Base-by-base conservation (phyloP, 2,113 vertebrate species). In the Vicugna pacos region DNA sequence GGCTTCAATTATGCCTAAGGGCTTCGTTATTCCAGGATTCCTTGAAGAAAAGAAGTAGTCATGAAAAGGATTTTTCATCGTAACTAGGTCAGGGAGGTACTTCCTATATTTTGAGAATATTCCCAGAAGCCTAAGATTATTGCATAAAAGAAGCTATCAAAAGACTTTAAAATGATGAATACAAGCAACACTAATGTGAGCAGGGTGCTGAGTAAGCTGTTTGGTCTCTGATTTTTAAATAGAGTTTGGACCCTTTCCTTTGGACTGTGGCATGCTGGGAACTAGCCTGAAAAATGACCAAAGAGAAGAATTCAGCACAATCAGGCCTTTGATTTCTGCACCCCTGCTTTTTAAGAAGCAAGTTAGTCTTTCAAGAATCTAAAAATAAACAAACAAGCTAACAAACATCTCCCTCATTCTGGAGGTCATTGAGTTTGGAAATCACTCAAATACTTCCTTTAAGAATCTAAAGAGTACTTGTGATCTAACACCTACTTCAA, bases 311-410 rank as follows among this genome's bases (percentile, higher is more conserved):
- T 77, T 89, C 60, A 70, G 72, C 89, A 98, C 97, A 98, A 97
- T 95, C 50, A 48, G 77, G 60, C 93, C 97, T 98, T 98, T 97
- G 93, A 97, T 97, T 97, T 95, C 91, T 82, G 50, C n/a, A 65
- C 58, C 77, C 82, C 42, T 73, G 46, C 56, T 89, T 94, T 95
- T 83, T 16, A 96, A 89, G 73, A 62, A 93, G 58, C 79, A 76
- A 95, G 85, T 91, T 88, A 88, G 90, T 94, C 64, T 84, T 96
- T 85, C 91, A 93, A 97, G 75, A 89, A 95, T 72, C 75, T 82
- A 88, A 95, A 96, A 97, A 96, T 94, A 97, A 97, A 95, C 95
- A 83, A 96, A 75, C 77, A 87, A 86, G 38, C 79, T 54, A 58
- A 86, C 73, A 89, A 93, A 88, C 69, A 85, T 70, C 52, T 69